phyloP scores from a whole-genome alignment of 2,888 invertebrate species.

The Caenorhabditis imperialis region DNA sequence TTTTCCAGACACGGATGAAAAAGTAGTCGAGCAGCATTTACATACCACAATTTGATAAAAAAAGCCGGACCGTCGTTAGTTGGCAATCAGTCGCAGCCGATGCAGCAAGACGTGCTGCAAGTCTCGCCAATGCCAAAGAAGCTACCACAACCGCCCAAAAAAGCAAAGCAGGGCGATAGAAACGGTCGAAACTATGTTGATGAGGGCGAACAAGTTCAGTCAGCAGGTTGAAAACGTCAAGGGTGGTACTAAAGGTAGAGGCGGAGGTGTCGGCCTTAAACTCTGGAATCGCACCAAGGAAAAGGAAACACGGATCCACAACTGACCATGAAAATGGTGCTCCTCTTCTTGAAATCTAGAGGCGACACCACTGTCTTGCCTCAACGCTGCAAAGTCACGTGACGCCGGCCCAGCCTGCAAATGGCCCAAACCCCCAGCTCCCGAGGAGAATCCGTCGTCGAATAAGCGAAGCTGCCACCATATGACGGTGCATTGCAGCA shows the following conservation, averaged over 20 bases:
- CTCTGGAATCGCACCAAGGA: too few relatives aligned
- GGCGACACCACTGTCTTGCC: too few relatives aligned
- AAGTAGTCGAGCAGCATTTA: too few relatives aligned
- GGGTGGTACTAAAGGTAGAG: constrained; percentile 6
- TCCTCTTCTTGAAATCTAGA: too few relatives aligned
- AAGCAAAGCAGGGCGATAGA: constrained; percentile 13
- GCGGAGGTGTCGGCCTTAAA: constrained; percentile 18
- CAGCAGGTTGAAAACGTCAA: constrained; percentile 25
- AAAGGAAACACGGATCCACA: too few relatives aligned
- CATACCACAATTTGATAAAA: too few relatives aligned
- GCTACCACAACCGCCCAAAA: constrained; percentile 15
- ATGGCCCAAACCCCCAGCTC: background rate
- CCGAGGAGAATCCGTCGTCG: background rate
- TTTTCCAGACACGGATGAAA: too few relatives aligned
- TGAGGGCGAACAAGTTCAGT: constrained; percentile 22
- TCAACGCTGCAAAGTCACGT: background rate
- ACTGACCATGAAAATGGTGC: too few relatives aligned
- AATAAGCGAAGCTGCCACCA: constrained; percentile 2
- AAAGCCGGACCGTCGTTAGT: constrained; percentile 13
- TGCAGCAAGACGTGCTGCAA: constrained; percentile 5
- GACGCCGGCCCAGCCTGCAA: background rate
- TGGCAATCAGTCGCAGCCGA: constrained; percentile 8
- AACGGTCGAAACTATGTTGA: constrained; percentile 32
- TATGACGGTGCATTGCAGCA: constrained; percentile 9
- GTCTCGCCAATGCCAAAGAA: constrained; percentile 14